These are phyloP conservation scores for Zapornia atra DNA, from an alignment of 2,113 vertebrate species.

Conservation along the genomic window DNA sequence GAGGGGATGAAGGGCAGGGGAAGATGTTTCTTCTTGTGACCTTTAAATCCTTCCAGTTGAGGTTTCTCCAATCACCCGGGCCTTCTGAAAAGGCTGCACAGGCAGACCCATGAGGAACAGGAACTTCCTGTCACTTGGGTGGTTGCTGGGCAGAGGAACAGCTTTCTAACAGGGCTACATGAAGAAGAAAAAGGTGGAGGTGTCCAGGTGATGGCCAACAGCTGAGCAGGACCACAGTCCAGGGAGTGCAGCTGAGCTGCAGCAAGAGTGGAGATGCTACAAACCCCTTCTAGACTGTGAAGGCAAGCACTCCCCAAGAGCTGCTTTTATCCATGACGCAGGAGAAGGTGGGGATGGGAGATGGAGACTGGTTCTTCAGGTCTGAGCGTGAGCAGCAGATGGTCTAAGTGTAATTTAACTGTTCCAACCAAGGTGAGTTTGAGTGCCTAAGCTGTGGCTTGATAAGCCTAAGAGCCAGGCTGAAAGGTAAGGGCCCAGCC, in stretches of 20 bases:
- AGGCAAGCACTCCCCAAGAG: neutral
- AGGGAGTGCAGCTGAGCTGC: neutral
- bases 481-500: neutral
- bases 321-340: neutral
- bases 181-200: neutral
- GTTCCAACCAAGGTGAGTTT: neutral
- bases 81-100: neutral
- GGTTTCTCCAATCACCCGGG: neutral
- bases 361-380: neutral
- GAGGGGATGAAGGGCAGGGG: neutral
- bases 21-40: neutral
- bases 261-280: neutral
- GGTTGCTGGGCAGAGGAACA: neutral
- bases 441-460: neutral
- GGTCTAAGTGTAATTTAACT: neutral
- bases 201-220: neutral
- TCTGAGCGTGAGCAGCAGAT: neutral
- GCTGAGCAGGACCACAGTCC: neutral
- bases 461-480: neutral
- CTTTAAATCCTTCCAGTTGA: neutral
- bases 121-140: neutral
- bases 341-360: neutral
- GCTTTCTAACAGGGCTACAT: neutral
- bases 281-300: neutral
- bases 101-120: neutral